Percentiles rank a stretch among this genome's conserved stretches.
Conservation (phyloP, 2,113 vertebrate genomes). For the Microtus richardsoni region DNA sequence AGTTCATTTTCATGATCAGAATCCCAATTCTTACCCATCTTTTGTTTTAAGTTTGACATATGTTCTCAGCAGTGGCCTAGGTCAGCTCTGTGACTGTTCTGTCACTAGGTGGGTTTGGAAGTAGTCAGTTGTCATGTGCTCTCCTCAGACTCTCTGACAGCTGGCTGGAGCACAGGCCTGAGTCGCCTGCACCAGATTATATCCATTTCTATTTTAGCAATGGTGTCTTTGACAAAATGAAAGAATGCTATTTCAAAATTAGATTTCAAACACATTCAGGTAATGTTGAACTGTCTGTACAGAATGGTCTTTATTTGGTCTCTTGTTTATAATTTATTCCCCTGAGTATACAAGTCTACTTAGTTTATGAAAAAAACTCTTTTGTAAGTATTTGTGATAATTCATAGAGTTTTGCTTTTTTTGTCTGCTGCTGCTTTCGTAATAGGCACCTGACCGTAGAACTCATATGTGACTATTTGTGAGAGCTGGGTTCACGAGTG, state of each 20-base stretch:
- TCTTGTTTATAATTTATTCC: no score
- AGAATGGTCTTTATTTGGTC: no score
- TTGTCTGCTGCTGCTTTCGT: neutral
- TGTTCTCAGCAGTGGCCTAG: fast-evolving
- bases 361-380: neutral
- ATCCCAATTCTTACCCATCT: neutral
- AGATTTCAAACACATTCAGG: fast-evolving
- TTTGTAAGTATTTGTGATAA: neutral
- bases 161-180: no score
- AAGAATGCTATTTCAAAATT: no score
- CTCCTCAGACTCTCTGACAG: no score
- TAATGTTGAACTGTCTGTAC: no score
- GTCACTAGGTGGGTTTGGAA: no score
- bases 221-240: no score
- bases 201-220: fast-evolving
- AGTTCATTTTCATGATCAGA: neutral
- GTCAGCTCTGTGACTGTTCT: no score
- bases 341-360: fast-evolving
- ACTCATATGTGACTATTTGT: no score
- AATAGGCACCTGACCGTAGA: fast-evolving
- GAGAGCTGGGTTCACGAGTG: fast-evolving
- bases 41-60: neutral
- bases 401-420: neutral
- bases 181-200: neutral
- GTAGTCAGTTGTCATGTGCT: no score